Base-by-base conservation (phyloP, 2,888 invertebrate genomes). In the Leptinotarsa haldemani region DNA sequence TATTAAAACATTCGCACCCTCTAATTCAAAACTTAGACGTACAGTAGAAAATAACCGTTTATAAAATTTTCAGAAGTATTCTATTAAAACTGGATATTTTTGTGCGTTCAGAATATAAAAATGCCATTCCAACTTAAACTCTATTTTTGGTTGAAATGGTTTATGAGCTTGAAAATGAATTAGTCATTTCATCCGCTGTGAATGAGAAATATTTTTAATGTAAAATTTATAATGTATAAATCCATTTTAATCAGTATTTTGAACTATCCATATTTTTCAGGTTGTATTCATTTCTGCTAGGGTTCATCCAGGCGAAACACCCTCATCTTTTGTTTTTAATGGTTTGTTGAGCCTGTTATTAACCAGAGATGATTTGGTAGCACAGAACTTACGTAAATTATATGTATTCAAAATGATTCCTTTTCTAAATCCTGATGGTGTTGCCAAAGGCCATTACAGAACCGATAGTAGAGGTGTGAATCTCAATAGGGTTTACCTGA, bases 271-370 rank as follows among this genome's bases (percentile, higher is more conserved):
- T 56, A n/a, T 64, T 73, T 83, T 83, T 50, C 84, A 94, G 94
- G 91, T 96, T 7, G 93, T 95, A 81, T 94, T 97, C 86, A 88
- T 97, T 82, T 96, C 95, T 74, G 96, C 96, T 4, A 90, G 97
- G 75, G 97, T 97, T 68, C 97, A 97, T 87, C 97, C 97, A 16
- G 97, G 97, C 1, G 97, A 97, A 88, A 96, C 96, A 0, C 97
- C 96, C 1, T 94, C 95, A 1, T 95, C 94, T 87, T 95, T 94
- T 88, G 96, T 97, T 16, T 93, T 97, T 86, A 96, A 96, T 86
- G 97, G 97, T 0, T 93, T 97, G 82, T 88, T 97, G 9, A 94
- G 95, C 84, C 92, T 95, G 63, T 88, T 97, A 58, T 86, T 97
- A 20, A 91, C 90, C 74, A 90, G 92, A 47, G 92, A 93, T 74